These are phyloP conservation scores for Neomicropteryx cornuta DNA, from an alignment of 1,140 invertebrate genomes.

Conservation along the genomic window DNA sequence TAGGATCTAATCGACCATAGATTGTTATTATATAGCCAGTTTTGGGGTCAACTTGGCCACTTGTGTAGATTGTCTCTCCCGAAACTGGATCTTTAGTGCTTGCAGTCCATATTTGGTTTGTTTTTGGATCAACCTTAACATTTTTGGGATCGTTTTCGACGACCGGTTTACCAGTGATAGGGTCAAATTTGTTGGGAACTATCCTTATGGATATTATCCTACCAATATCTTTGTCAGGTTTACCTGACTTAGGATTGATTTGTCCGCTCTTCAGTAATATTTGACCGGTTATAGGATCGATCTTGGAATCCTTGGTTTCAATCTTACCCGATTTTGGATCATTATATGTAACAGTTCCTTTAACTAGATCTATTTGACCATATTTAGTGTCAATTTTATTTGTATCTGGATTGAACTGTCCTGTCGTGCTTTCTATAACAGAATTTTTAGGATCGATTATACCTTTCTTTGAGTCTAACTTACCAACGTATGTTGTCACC, in stretches of 20 bases:
- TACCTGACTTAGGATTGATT: conserved; percentile 53
- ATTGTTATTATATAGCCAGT: conserved; percentile 43
- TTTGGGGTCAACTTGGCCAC: conserved; percentile 47
- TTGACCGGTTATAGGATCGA: conserved; percentile 47
- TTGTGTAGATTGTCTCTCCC: conserved; percentile 47
- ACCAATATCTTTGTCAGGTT: conserved; percentile 52
- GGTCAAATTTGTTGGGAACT: conserved; percentile 47
- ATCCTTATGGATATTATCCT: conserved; percentile 48
- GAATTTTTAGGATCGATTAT: conserved; percentile 49
- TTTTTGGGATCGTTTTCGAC: conserved; percentile 45
- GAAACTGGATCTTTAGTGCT: conserved; percentile 45
- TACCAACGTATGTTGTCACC: conserved; percentile 46
- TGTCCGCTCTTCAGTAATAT: conserved; percentile 43
- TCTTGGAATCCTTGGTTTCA: conserved; percentile 43
- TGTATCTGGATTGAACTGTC: conserved; percentile 51
- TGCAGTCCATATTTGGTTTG: conserved; percentile 54
- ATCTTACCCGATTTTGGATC: conserved; percentile 45
- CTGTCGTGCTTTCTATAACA: conserved; percentile 46
- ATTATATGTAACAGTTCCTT: conserved; percentile 49
- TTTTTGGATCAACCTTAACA: conserved; percentile 52
- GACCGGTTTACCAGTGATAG: conserved; percentile 41
- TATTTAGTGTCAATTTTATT: conserved; percentile 58
- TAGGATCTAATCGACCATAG: conserved; percentile 41
- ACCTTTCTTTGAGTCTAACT: conserved; percentile 48
- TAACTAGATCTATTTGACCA: conserved; percentile 52